Conservation (phyloP, 2,888 invertebrate species). For the Cistogaster globosa region DNA sequence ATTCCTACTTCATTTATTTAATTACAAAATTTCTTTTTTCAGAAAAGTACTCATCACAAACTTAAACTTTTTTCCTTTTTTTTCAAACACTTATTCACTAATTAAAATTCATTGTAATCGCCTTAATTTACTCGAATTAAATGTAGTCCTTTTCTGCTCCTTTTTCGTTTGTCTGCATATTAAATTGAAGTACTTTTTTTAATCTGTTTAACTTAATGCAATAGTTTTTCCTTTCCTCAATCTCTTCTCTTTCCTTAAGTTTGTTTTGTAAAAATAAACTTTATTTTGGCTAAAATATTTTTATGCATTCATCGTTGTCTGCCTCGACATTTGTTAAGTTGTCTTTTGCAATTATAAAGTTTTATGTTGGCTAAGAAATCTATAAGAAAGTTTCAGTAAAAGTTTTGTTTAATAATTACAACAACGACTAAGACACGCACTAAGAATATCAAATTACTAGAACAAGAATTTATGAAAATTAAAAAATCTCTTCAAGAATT, state of each 20-base stretch:
- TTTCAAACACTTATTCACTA: not conserved
- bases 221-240: too few relatives aligned
- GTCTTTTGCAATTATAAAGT: slow-evolving; percentile 19
- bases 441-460: slow-evolving; percentile 9
- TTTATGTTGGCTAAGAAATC: not conserved
- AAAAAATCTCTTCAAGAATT: not conserved
- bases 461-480: slow-evolving; percentile 3
- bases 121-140: slow-evolving; percentile 5
- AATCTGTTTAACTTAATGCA: too few relatives aligned
- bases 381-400: slow-evolving; percentile 7
- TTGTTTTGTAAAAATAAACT: slow-evolving; percentile 7
- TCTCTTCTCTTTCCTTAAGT: too few relatives aligned
- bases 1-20: too few relatives aligned
- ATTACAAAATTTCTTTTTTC: too few relatives aligned
- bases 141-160: too few relatives aligned
- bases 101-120: too few relatives aligned
- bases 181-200: too few relatives aligned
- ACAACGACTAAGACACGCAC: not conserved
- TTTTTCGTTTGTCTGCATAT: too few relatives aligned
- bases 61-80: too few relatives aligned
- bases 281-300: slow-evolving; percentile 5
- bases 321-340: not conserved
- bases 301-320: slow-evolving; percentile 12
- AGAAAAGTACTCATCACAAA: too few relatives aligned
- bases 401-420: slow-evolving; percentile 16